Percentiles rank a stretch among this genome's conserved stretches.
phyloP scores from a whole-genome alignment of 2,113 vertebrate species.

The Ibidorhyncha struthersii region DNA sequence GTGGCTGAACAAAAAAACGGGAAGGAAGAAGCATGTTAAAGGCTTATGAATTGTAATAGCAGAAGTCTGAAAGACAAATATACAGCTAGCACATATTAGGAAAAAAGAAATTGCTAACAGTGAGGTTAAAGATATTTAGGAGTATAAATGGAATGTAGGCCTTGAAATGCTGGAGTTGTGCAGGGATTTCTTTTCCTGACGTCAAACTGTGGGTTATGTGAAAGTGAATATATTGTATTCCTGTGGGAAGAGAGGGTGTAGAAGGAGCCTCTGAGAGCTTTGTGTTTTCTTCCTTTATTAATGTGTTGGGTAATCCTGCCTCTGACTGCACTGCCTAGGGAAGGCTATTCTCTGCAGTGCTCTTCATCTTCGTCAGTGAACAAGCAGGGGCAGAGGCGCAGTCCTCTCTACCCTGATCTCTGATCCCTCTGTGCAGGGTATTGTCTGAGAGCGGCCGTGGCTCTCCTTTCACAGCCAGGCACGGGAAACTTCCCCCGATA shows the following conservation, averaged over 20 bases:
- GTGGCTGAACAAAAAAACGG: background rate
- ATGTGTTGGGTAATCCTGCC: background rate
- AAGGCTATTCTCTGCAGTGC: background rate
- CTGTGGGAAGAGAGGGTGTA: background rate
- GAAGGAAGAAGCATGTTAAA: background rate
- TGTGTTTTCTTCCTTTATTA: background rate
- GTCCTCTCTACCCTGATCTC: background rate
- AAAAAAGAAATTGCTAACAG: background rate
- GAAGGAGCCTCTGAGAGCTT: background rate
- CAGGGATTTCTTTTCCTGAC: background rate
- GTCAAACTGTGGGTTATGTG: background rate
- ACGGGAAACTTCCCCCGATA: background rate
- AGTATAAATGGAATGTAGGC: background rate
- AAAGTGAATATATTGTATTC: background rate
- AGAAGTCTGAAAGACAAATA: background rate
- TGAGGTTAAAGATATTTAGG: background rate
- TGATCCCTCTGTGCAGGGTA: background rate
- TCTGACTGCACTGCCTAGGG: background rate
- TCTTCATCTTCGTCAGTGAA: background rate
- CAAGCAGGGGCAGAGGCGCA: background rate
- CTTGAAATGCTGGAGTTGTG: background rate
- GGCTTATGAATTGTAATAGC: background rate
- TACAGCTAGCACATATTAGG: background rate
- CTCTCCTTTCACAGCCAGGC: background rate
- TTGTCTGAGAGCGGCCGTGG: rapidly evolving